Evolutionary conservation across 2,888 invertebrate genomes (phyloP).

Genomic region (Agrilus mali): DNA sequence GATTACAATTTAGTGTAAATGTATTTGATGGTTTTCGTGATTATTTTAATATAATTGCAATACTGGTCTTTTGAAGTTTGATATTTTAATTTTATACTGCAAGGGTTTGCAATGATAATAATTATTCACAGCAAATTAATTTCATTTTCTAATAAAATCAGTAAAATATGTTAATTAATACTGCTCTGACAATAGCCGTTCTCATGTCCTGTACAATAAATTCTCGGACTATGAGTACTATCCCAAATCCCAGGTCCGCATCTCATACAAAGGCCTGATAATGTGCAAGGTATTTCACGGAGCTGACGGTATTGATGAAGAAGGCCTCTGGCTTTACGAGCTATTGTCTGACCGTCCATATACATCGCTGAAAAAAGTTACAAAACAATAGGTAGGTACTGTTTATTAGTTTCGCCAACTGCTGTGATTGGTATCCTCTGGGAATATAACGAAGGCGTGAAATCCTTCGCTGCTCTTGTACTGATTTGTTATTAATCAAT

Average conservation of each 20-base stretch:
- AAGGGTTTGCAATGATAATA: no score
- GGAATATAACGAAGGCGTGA: no score
- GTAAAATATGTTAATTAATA: constrained; percentile 10
- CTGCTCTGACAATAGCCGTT: constrained; percentile 36
- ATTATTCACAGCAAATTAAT: no score
- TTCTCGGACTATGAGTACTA: constrained; percentile 75
- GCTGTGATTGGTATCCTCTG: no score
- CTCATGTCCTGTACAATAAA: constrained; percentile 68
- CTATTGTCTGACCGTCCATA: constrained; percentile 86
- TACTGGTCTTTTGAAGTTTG: no score
- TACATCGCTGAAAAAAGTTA: constrained; percentile 64
- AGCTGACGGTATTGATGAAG: constrained; percentile 83
- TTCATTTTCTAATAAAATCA: not conserved
- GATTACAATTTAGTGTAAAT: no score
- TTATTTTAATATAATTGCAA: no score
- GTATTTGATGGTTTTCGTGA: no score
- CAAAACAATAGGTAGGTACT: not conserved
- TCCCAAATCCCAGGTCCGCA: constrained; percentile 94
- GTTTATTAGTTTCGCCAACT: not conserved
- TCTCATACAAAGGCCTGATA: constrained; percentile 75
- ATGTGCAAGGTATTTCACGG: constrained; percentile 76
- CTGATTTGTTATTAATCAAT: no score
- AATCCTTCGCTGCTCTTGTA: no score
- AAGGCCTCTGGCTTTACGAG: constrained; percentile 84
- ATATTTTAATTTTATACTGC: no score